phyloP scores from a whole-genome alignment of 2,113 vertebrate genomes.

The Alces alces region DNA sequence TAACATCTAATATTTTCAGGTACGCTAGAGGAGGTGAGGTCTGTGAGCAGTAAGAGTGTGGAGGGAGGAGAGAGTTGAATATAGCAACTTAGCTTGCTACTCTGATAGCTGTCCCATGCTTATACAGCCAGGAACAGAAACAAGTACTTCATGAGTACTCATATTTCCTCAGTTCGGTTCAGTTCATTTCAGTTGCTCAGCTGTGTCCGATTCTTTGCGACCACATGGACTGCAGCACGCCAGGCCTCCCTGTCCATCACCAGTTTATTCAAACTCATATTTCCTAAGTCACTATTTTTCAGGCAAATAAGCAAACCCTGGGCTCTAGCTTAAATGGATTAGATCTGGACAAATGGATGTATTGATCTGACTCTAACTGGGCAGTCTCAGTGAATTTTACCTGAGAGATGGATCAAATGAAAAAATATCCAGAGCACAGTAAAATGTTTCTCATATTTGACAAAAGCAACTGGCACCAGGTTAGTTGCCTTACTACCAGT shows the following conservation, averaged over 20 bases:
- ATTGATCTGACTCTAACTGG: not conserved
- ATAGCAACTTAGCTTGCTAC: not conserved
- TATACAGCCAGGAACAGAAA: not conserved
- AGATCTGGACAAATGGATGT: not conserved
- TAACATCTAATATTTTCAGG: not conserved
- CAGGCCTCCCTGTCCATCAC: not conserved
- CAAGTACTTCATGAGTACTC: not conserved
- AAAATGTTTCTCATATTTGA: not conserved
- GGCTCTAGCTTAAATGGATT: not conserved
- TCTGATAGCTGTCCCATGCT: too few species aligned
- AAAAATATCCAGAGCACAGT: not conserved
- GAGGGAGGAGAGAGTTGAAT: not conserved
- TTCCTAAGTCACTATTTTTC: not conserved
- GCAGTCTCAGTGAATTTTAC: not conserved
- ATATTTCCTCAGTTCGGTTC: not conserved
- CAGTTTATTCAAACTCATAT: not conserved
- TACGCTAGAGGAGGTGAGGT: not conserved
- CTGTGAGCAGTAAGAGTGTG: not conserved
- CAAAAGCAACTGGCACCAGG: not conserved
- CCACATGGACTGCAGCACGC: fast-evolving
- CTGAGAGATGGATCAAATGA: not conserved
- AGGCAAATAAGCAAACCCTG: not conserved
- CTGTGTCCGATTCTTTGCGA: not conserved
- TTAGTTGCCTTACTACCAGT: not conserved
- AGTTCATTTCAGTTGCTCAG: not conserved